Evolutionary conservation across 2,113 vertebrate genomes (phyloP), one percentile per base, ranked within the genome.

Genomic region (Struthio camelus): DNA sequence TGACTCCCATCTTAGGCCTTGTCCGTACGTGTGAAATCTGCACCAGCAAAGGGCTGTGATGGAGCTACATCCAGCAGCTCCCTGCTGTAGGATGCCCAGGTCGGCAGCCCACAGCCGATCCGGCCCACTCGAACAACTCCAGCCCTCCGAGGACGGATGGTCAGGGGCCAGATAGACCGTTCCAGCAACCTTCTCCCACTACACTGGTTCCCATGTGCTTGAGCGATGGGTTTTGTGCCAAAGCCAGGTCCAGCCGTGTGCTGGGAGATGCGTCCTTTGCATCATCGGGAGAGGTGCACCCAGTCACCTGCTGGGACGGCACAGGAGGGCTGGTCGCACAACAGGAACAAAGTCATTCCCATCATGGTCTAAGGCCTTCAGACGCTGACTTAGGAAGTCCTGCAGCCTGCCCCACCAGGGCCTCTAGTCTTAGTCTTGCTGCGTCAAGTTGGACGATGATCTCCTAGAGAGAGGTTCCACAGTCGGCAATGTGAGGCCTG

Each of bases 371-470:
- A 18, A 32, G 18, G 56, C 56, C 56, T 58, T 32, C 28, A 58
- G 15, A 17, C 10, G 56, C 28, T 34, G 30, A 19, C 56, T 58
- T 58, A 32, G 56, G 56, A 58, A 58, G 56, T 17, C 34, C 56
- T 58, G 56, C 56, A 58, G 56, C 30, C 30, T 17, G 18, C 9
- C 17, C 5, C 16, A 19, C 30, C 6, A 30, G 9, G 18, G 30
- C 56, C 56, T 30, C 23, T 40, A 40, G 14, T 14, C 61, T 32
- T 1, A 1, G 38, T n/a, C 56, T 10, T 38, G 4, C n/a, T 0
- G 0, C 17, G 2, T 6, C 1, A 2, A 4, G 6, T 11, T 27
- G 42, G 23, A 1, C 0, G 10, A 0, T 0, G 42, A 22, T 23
- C 9, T n/a, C 19, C 14, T 4, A 17, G 53, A 38, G 44, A 15